Conservation (phyloP, 2,113 vertebrate species). For the Brevimyrus niger region DNA sequence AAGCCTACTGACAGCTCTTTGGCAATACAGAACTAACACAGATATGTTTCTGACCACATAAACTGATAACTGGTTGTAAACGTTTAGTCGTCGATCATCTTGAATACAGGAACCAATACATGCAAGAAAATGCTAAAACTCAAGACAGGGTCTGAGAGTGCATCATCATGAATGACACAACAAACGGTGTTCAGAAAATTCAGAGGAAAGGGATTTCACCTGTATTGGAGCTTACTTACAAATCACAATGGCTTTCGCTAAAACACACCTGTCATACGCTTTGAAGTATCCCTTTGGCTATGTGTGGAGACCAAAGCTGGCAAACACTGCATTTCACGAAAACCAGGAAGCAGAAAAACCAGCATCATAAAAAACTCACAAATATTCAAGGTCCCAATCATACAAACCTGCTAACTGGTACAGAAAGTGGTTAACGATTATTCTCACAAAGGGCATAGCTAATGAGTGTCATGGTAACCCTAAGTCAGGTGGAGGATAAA, state of each 20-base stretch:
- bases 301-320: background rate
- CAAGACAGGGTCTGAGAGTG: background rate
- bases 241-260: background rate
- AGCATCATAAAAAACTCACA: background rate
- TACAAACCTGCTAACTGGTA: background rate
- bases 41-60: background rate
- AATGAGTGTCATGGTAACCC: background rate
- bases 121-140: background rate
- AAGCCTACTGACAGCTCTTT: background rate
- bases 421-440: background rate
- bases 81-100: background rate
- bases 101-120: background rate
- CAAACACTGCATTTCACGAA: background rate
- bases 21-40: background rate
- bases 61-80: background rate
- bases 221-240: background rate
- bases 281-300: background rate
- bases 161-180: background rate
- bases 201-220: background rate
- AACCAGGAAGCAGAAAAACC: background rate
- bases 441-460: background rate
- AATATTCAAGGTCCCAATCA: background rate
- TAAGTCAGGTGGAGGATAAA: background rate
- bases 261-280: background rate
- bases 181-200: background rate